A percentile compares a stretch with the other conserved stretches of the same genome.
Conservation (phyloP, 2,888 invertebrate species). For the Aphidius colemani region DNA sequence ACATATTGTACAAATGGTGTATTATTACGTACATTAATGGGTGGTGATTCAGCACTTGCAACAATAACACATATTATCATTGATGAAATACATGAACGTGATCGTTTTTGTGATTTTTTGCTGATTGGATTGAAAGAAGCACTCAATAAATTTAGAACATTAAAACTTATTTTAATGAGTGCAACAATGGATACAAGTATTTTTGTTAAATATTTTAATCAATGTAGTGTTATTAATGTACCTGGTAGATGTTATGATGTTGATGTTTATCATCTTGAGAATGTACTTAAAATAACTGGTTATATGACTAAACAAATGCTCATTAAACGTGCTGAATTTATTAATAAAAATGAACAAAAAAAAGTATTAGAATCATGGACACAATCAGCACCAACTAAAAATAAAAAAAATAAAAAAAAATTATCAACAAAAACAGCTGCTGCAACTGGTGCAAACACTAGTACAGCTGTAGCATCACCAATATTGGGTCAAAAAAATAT, state of each 20-base stretch:
- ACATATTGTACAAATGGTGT: slow-evolving; percentile 94
- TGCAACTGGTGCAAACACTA: not conserved
- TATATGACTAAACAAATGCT: slow-evolving; percentile 65
- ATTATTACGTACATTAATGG: slow-evolving; percentile 84
- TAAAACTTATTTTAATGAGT: slow-evolving; percentile 91
- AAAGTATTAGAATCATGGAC: slow-evolving; percentile 59
- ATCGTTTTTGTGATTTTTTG: slow-evolving; percentile 90
- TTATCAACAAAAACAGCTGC: not conserved
- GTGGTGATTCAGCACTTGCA: slow-evolving; percentile 71
- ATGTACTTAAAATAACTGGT: slow-evolving; percentile 70
- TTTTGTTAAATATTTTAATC: slow-evolving; percentile 83
- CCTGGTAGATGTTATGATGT: slow-evolving; percentile 79
- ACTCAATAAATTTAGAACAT: slow-evolving; percentile 70
- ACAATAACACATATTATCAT: slow-evolving; percentile 85
- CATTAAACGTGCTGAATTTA: slow-evolving; percentile 48
- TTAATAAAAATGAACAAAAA: slow-evolving; percentile 54
- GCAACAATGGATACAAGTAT: slow-evolving; percentile 86
- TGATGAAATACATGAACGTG: slow-evolving; percentile 96
- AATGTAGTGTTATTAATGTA: slow-evolving; percentile 76
- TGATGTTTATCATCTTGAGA: slow-evolving; percentile 78
- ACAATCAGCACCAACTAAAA: slow-evolving; percentile 43
- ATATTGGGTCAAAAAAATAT: slow-evolving; percentile 51
- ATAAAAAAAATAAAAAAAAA: slow-evolving; percentile 11
- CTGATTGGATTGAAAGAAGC: slow-evolving; percentile 82
- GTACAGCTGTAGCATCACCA: slow-evolving; percentile 15